Evolutionary conservation across 2,113 vertebrate genomes (phyloP).

Genomic region (Alethe diademata): DNA sequence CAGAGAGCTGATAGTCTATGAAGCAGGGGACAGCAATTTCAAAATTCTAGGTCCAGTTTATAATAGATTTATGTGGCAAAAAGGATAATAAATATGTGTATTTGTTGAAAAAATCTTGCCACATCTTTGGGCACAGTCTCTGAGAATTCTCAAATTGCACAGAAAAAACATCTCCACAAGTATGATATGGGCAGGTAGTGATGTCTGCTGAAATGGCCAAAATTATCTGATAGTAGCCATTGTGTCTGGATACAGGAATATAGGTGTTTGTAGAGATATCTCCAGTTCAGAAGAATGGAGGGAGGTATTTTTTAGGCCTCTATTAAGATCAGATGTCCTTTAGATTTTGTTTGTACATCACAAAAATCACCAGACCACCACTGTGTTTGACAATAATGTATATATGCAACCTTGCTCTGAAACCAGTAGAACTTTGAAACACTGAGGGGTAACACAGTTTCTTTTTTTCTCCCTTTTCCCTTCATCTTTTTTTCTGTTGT

Average conservation of each 20-base stretch:
- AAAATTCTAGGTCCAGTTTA: background rate
- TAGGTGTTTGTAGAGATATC: background rate
- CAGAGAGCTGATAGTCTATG: background rate
- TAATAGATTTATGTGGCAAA: background rate
- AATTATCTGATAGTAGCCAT: background rate
- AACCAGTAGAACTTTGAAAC: background rate
- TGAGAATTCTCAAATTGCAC: background rate
- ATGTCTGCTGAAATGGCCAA: background rate
- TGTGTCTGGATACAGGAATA: background rate
- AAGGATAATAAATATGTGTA: background rate
- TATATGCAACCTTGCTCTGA: background rate
- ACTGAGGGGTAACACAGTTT: background rate
- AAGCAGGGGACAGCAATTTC: background rate
- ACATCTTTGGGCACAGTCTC: background rate
- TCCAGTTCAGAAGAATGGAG: background rate
- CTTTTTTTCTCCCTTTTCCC: background rate
- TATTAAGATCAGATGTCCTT: background rate
- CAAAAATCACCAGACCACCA: background rate
- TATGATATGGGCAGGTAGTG: background rate
- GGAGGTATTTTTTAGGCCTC: background rate
- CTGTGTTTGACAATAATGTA: background rate
- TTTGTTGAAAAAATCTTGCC: background rate
- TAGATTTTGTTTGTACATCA: background rate
- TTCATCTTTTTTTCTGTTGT: background rate
- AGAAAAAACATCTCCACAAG: background rate